Base-by-base conservation (phyloP, 2,113 vertebrate genomes). In the Percina caprodes region DNA sequence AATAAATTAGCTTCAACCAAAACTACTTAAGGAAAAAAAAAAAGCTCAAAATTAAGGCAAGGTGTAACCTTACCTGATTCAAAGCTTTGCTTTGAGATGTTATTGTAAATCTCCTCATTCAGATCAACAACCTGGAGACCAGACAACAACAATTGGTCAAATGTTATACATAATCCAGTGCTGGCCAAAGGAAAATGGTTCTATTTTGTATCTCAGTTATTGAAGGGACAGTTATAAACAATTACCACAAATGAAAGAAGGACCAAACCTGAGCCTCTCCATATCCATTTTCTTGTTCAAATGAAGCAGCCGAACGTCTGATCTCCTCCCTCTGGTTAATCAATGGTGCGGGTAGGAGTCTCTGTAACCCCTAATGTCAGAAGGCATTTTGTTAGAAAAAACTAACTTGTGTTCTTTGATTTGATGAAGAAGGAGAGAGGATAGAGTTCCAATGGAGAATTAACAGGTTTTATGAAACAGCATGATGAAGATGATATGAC, bases 41-140 rank as follows among this genome's bases (percentile, higher is more conserved):
- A 65, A 23, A 33, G 5, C 23, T 54, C 1, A 63, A 63, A 69
- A 35, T 33, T 2, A 67, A 51, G 19, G 2, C 13, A 10, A 1
- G 6, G 8, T 62, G 49, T 8, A 33, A 6, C 1, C 70, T 65
- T 72, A 88, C 88, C 84, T 19, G 46, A 60, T 2, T 70, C 5
- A 58, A 79, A 87, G 52, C n/a, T 59, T 74, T 84, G 82, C 16
- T 82, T 74, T 16, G 3, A 85, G 45, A 91, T n/a, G 2, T 23
- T 45, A 16, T 19, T 9, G 48, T 75, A 86, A 5, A 14, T 21
- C 0, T 85, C 62, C 62, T 87, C 51, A 58, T 82, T 62, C 33
- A 90, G 3, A 48, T 88, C 11, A 69, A 87, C n/a, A 72, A 69
- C 70, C 90, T 91, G 69, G 8, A 74, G 45, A 49, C 16, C 56